Conservation (phyloP, 2,888 invertebrate species). For the Stictocephala bisonia region DNA sequence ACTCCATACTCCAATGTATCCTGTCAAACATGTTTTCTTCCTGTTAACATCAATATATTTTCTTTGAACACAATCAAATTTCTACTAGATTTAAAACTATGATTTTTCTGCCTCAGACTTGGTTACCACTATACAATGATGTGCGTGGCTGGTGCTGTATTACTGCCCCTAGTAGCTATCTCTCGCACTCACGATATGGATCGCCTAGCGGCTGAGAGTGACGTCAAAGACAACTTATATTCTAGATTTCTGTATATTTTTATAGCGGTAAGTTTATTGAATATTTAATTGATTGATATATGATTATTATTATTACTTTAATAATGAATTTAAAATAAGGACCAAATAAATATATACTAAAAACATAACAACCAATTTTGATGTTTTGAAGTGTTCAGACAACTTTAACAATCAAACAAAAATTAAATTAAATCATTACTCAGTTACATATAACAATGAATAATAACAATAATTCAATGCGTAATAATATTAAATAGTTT, state of each 20-base stretch:
- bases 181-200: slow-evolving; percentile 66
- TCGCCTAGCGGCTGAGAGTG: slow-evolving; percentile 76
- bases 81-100: background rate
- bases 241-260: slow-evolving; percentile 81
- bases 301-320: background rate
- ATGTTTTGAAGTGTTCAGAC: too few species aligned
- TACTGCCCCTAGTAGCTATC: slow-evolving; percentile 74
- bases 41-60: background rate
- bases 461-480: too few species aligned
- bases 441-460: too few species aligned
- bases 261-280: slow-evolving; percentile 74
- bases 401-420: too few species aligned
- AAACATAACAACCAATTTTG: too few species aligned
- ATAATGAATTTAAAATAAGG: slow-evolving; percentile 17
- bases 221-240: slow-evolving; percentile 84
- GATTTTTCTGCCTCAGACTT: slow-evolving; percentile 66
- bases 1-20: too few species aligned
- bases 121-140: slow-evolving; percentile 90
- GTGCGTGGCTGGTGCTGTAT: slow-evolving; percentile 82
- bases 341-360: slow-evolving; percentile 54
- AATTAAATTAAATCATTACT: too few species aligned
- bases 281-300: background rate
- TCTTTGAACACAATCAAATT: background rate
- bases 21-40: too few species aligned
- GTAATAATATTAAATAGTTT: too few species aligned